Evolutionary conservation across 2,113 vertebrate species (phyloP).

Genomic region (Anthoscopus minutus): DNA sequence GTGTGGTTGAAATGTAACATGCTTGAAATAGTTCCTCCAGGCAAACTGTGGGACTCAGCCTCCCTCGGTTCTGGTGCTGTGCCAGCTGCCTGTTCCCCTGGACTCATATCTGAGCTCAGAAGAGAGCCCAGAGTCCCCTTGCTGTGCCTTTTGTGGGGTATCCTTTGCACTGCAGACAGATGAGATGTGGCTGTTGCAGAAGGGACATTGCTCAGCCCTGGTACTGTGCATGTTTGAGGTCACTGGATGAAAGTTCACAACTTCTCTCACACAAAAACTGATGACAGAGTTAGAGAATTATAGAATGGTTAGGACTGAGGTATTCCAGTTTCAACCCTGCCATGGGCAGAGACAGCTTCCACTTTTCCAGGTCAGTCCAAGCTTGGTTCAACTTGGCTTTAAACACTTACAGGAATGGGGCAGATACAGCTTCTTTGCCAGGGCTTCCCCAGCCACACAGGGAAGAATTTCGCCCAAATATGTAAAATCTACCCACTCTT

Average conservation of each 20-base stretch:
- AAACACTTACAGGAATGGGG: background rate
- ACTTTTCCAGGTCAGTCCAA: background rate
- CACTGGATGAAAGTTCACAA: background rate
- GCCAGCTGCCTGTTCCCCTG: slow-evolving; percentile 3
- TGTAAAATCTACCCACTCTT: background rate
- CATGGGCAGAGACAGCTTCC: background rate
- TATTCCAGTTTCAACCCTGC: background rate
- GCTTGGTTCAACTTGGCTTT: background rate
- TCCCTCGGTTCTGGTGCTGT: background rate
- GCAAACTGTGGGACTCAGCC: background rate
- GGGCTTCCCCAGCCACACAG: background rate
- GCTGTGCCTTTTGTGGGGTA: background rate
- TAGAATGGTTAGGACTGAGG: background rate
- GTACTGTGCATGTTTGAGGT: rapidly evolving
- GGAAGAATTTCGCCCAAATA: background rate
- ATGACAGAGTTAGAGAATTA: background rate
- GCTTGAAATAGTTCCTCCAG: slow-evolving; percentile 30
- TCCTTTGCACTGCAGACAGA: background rate
- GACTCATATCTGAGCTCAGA: background rate
- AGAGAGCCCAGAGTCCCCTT: background rate
- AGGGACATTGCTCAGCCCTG: rapidly evolving
- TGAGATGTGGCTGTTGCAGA: background rate
- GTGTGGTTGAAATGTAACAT: slow-evolving; percentile 29
- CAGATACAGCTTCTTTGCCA: background rate
- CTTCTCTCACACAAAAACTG: background rate